Evolutionary conservation across 2,888 invertebrate species (phyloP).

Genomic region (Campopleginae sp.): DNA sequence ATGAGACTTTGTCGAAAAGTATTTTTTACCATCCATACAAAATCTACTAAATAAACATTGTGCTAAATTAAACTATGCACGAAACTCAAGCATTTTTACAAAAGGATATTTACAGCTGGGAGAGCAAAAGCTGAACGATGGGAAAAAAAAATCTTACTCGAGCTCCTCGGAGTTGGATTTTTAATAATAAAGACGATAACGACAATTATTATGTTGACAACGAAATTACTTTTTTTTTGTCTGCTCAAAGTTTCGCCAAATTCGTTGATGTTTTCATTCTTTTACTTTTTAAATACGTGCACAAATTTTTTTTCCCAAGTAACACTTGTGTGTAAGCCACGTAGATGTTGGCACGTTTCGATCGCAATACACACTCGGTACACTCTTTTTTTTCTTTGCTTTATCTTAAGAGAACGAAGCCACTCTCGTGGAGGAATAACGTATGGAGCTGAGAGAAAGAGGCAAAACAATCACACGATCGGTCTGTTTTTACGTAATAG

Average conservation of each 20-base stretch:
- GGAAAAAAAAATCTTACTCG: neutral
- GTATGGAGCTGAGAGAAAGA: conserved; percentile 28
- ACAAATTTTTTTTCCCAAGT: neutral
- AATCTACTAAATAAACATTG: neutral
- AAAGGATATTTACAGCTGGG: too few species aligned
- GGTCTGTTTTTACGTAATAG: conserved; percentile 57
- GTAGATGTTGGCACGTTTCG: conserved; percentile 17
- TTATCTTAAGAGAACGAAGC: conserved; percentile 22
- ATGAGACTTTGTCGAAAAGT: neutral
- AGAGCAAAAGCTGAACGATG: neutral
- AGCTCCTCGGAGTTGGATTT: neutral
- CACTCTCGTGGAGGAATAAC: conserved; percentile 22
- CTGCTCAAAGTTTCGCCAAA: neutral
- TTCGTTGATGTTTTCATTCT: neutral
- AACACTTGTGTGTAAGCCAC: conserved; percentile 21
- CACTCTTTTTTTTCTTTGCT: neutral
- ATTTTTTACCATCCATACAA: neutral
- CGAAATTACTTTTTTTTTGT: neutral
- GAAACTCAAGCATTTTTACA: neutral
- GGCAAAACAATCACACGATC: conserved; percentile 56
- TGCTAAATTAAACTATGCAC: neutral
- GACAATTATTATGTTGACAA: too few species aligned
- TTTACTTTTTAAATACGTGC: neutral
- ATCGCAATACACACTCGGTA: neutral
- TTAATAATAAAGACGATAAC: neutral